Base-by-base conservation (phyloP, 1,140 invertebrate genomes). In the Drosophila takahashii region DNA sequence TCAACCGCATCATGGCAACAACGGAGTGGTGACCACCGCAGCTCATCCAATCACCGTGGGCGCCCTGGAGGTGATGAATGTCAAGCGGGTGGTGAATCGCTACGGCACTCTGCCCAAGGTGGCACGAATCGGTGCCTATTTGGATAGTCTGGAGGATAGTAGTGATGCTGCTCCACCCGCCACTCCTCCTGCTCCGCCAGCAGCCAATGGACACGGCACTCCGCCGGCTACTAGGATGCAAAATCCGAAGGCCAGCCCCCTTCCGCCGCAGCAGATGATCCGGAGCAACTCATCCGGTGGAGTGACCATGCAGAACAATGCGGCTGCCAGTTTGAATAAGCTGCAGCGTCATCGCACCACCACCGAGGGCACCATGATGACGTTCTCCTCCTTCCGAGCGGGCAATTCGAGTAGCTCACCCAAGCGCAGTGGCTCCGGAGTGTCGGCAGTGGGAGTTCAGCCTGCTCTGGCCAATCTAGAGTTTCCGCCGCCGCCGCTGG, bases 31-130 rank as follows among this genome's bases (percentile, higher is more conserved):
- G 0, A 16, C 45, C 45, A 65, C 18, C 36, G 78, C 18, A 36
- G 78, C 81, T 4, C 90, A 92, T 59, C 93, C 93, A 59, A 81
- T 92, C n/a, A 92, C 90, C 0, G 96, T 98, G 56, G 97, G 97
- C 71, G 97, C 98, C 13, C 93, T 99, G 65, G 98, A 99, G 93
- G 98, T 98, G 72, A 97, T 98, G 93, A 99, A 99, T 94, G 98
- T 99, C 56, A 97, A 98, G 87, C 95, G 97, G 76, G 98, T 98
- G 6, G 98, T 99, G 58, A 98, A 98, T 93, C 95, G 97, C n/a
- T 99, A 99, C 92, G 98, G 98, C 5, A 99, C 98, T 10, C 91
- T 98, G 62, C 98, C 98, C 0, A 99, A 99, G 93, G 97, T 97
- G 48, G 97, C 97, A 11, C 94, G 98, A 34, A 99, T 99, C 77